Base-by-base conservation (phyloP, 2,113 vertebrate species). In the Paratilapia polleni region DNA sequence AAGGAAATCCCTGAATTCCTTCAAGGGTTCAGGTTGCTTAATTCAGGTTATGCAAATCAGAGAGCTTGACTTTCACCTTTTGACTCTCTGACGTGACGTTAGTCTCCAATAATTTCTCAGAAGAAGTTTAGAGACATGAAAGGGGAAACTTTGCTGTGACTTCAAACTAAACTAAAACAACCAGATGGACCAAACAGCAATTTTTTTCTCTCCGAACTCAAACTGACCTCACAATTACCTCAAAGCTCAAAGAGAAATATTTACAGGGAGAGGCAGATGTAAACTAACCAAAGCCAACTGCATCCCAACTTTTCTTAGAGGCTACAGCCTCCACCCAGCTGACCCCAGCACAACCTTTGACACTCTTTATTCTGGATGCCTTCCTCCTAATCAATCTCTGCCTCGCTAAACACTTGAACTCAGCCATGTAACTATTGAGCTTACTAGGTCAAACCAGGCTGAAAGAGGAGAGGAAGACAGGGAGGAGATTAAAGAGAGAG, bases 251-350 rank as follows among this genome's bases (percentile, higher is more conserved):
- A 73, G 68, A 57, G 31, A 74, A 76, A 56, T 24, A 34, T 3
- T 10, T 24, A 75, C 66, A 81, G 26, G 64, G 64, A 81, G 81
- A 47, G 73, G 62, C 75, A 22, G 77, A 76, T 76, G 66, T 57
- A 86, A 90, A 83, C 6, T n/a, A 41, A 87, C 82, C 80, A 77
- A 81, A 88, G 10, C 34, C 36, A 87, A 83, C 60, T 54, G 8
- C 62, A 34, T 31, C 22, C 15, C 60, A 70, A 52, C 70, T 43
- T 49, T 38, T 28, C 63, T 81, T 59, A 56, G 22, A 56, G 10
- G 5, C 68, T 17, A 73, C 80, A 73, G 43, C 66, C 68, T 61
- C 77, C 43, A 43, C 73, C 22, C 54, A 31, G 38, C 28, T 63
- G 83, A 88, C 84, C 83, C 77, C 31, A 14, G 17, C 36, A 38